A percentile compares a stretch with the other conserved stretches of the same genome.
Evolutionary conservation across 2,797 vertebrate species (phyloP).

Genomic region (Pseudotriccus pelzelni): DNA sequence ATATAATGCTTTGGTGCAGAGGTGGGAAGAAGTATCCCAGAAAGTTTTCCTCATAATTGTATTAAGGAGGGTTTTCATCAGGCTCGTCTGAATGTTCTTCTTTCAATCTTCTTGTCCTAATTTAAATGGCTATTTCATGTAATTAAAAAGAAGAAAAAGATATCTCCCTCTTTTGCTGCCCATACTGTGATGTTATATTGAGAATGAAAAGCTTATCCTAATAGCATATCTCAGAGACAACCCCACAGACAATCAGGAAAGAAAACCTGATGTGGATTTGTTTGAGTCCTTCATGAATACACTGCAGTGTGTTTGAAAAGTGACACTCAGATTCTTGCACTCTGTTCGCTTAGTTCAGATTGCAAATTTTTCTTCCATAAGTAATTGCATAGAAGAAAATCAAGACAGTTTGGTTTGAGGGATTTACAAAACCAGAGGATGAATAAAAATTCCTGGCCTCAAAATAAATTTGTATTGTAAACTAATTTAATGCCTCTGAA

Average conservation of each 20-base stretch:
- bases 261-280: neutral
- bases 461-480: neutral
- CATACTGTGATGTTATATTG: neutral
- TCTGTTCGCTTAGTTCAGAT: neutral
- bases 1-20: neutral
- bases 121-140: neutral
- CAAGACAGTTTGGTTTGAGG: neutral
- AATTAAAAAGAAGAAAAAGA: neutral
- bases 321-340: neutral
- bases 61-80: neutral
- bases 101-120: neutral
- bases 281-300: neutral
- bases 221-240: neutral
- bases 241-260: neutral
- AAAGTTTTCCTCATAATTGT: neutral
- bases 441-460: neutral
- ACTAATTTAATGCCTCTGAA: neutral
- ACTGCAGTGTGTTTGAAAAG: neutral
- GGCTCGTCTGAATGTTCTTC: neutral
- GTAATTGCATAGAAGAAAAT: neutral
- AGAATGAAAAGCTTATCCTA: neutral
- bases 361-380: neutral
- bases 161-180: neutral
- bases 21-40: neutral
- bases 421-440: neutral